Percentiles rank a stretch among this genome's conserved stretches.
Evolutionary conservation across 2,113 vertebrate genomes (phyloP).

Genomic region (Sander vitreus): DNA sequence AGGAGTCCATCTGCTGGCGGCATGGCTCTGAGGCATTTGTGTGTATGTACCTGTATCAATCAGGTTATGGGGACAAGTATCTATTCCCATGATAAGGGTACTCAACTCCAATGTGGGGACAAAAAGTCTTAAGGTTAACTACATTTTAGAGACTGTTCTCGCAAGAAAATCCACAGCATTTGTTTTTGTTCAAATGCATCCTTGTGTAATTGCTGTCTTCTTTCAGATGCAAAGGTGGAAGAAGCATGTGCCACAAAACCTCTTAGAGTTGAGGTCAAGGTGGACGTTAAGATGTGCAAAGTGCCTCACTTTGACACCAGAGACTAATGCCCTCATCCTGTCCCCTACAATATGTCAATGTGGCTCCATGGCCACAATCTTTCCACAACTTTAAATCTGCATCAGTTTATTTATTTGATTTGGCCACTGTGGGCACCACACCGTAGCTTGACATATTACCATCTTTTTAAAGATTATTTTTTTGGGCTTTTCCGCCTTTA

Average conservation of each 20-base stretch:
- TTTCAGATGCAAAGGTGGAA: not conserved
- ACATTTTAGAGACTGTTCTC: not conserved
- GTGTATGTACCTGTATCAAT: too few relatives aligned
- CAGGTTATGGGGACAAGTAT: not conserved
- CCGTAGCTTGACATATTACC: not conserved
- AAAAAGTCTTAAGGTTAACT: not conserved
- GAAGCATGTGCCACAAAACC: not conserved
- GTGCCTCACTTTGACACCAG: not conserved
- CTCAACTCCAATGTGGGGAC: not conserved
- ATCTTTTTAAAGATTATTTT: too few relatives aligned
- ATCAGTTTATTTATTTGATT: not conserved
- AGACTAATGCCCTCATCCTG: not conserved
- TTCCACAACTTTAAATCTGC: not conserved
- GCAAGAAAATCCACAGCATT: not conserved
- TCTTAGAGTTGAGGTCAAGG: not conserved
- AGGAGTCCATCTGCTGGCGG: constrained; percentile 19
- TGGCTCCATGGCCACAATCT: not conserved
- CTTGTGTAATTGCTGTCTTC: not conserved
- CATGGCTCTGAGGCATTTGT: constrained; percentile 14
- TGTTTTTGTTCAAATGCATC: not conserved
- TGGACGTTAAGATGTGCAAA: not conserved
- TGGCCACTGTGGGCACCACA: not conserved
- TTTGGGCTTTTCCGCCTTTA: too few relatives aligned
- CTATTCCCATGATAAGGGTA: not conserved
- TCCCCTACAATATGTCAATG: not conserved